Evolutionary conservation across 2,888 invertebrate genomes (phyloP).

Genomic region (Andrena dorsata): DNA sequence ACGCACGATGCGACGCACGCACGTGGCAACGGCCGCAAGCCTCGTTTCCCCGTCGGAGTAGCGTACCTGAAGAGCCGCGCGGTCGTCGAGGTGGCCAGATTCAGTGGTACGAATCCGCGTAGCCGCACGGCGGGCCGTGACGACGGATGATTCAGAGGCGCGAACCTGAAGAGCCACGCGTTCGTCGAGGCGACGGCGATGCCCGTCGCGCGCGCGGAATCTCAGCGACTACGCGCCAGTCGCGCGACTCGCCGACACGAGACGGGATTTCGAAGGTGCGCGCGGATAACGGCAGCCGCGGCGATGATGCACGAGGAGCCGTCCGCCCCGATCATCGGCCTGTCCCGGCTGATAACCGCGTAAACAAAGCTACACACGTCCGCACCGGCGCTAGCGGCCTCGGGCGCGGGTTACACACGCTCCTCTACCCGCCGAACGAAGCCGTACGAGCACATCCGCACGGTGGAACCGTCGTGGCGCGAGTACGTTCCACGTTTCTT

Average conservation of each 20-base stretch:
- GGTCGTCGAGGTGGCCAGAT: too few species aligned
- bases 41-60: slow-evolving; percentile 25
- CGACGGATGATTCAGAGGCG: neutral
- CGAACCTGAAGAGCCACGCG: slow-evolving; percentile 12
- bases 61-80: neutral
- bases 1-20: slow-evolving; percentile 15
- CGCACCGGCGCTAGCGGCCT: slow-evolving; percentile 5
- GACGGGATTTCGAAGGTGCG: slow-evolving; percentile 67
- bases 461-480: slow-evolving; percentile 34
- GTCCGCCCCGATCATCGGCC: slow-evolving; percentile 60
- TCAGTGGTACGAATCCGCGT: too few species aligned
- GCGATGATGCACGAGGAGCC: slow-evolving; percentile 32
- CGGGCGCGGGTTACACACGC: slow-evolving; percentile 36
- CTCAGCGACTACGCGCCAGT: slow-evolving; percentile 61
- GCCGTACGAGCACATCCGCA: slow-evolving; percentile 49
- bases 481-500: slow-evolving; percentile 54
- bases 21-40: neutral
- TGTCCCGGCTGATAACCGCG: slow-evolving; percentile 32
- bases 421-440: slow-evolving; percentile 38
- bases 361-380: slow-evolving; percentile 54
- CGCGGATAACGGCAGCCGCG: slow-evolving; percentile 34
- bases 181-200: slow-evolving; percentile 45
- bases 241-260: slow-evolving; percentile 51
- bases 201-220: slow-evolving; percentile 66
- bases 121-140: too few species aligned